A percentile compares a stretch with the other conserved stretches of the same genome.
These are phyloP conservation scores for Channallabes apus DNA, from an alignment of 2,797 vertebrate species.

Conservation along the genomic window DNA sequence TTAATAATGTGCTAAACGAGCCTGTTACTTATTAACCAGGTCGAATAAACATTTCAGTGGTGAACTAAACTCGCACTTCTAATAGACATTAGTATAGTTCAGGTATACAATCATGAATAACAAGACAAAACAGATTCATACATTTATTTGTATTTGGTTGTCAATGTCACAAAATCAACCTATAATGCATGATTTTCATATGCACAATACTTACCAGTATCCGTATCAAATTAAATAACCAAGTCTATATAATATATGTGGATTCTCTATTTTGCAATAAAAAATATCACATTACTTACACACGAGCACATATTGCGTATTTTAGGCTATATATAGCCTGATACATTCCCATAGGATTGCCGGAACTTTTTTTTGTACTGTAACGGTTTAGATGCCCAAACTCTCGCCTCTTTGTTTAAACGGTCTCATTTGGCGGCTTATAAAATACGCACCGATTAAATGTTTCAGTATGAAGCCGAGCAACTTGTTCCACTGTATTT, in stretches of 20 bases:
- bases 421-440: background rate
- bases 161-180: background rate
- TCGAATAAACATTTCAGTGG: background rate
- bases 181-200: background rate
- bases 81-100: no score
- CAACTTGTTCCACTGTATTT: slow-evolving; percentile 11
- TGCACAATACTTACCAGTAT: background rate
- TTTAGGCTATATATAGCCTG: background rate
- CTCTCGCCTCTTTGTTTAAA: background rate
- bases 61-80: background rate
- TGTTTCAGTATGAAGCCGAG: background rate
- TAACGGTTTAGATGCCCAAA: background rate
- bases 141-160: slow-evolving; percentile 22
- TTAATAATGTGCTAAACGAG: background rate
- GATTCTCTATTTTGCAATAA: background rate
- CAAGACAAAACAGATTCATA: slow-evolving; percentile 8
- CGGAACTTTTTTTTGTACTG: background rate
- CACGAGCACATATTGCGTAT: background rate
- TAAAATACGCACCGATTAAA: background rate
- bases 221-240: background rate
- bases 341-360: background rate
- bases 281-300: background rate
- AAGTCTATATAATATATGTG: no score
- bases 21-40: background rate
- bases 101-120: slow-evolving; percentile 16